Percentiles rank a stretch among this genome's conserved stretches.
phyloP scores from a whole-genome alignment of 2,113 vertebrate genomes.

The Pomatostomus ruficeps region DNA sequence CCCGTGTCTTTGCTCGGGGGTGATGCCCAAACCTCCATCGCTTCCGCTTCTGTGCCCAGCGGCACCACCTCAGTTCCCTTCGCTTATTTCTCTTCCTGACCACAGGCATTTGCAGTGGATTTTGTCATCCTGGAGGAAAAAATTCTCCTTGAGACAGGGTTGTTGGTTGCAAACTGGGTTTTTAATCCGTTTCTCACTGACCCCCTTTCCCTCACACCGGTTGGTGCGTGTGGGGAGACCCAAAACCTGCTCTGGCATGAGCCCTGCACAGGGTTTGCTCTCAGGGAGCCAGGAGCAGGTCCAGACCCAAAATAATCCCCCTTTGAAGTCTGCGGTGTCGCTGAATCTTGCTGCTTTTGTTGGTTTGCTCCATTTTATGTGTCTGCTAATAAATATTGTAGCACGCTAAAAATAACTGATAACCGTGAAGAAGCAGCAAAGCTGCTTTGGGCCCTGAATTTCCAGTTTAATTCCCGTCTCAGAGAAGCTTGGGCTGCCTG shows the following conservation, averaged over 20 bases:
- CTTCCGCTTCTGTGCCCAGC: neutral
- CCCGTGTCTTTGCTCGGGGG: accelerated
- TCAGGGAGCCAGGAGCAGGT: neutral
- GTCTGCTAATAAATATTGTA: slow-evolving; percentile 41
- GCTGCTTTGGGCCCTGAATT: neutral
- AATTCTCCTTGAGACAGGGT: neutral
- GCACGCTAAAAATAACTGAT: neutral
- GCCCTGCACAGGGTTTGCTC: neutral
- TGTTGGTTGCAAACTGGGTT: neutral
- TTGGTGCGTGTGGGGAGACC: neutral
- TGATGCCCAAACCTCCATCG: neutral
- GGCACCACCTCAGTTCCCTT: neutral
- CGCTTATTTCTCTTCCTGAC: neutral
- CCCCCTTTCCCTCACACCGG: accelerated
- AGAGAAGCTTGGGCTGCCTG: neutral
- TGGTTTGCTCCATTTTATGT: slow-evolving; percentile 16
- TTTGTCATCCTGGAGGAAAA: neutral
- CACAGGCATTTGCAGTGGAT: accelerated
- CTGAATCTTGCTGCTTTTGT: neutral
- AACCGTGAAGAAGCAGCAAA: neutral
- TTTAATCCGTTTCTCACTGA: accelerated
- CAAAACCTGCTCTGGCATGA: accelerated
- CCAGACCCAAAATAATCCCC: neutral
- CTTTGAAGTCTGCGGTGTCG: slow-evolving; percentile 20
- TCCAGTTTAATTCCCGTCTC: neutral